Evolutionary conservation across 2,888 invertebrate genomes (phyloP).

Genomic region (Amiota minor): DNA sequence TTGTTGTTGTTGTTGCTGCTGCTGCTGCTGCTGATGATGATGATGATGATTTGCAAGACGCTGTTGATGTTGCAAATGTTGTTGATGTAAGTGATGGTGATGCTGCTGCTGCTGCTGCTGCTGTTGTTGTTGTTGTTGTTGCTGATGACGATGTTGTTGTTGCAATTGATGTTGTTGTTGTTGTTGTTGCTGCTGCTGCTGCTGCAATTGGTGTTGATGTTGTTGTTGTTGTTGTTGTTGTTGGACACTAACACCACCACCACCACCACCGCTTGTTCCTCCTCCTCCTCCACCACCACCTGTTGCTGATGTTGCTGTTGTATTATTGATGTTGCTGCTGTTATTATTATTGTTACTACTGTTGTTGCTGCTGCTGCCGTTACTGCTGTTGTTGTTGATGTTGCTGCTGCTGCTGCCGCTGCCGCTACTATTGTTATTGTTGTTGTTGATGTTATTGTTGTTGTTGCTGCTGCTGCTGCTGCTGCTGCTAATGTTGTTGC

Average conservation of each 20-base stretch:
- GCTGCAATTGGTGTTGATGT: slow-evolving; percentile 53
- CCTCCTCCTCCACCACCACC: no score
- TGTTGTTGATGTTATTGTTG: slow-evolving; percentile 55
- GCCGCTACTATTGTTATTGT: slow-evolving; percentile 44
- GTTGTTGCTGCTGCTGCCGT: slow-evolving; percentile 36
- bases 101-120: slow-evolving; percentile 51
- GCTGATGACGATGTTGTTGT: slow-evolving; percentile 43
- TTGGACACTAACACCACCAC: slow-evolving; percentile 32
- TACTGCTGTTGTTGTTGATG: slow-evolving; percentile 44
- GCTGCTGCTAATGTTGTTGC: slow-evolving; percentile 58
- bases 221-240: slow-evolving; percentile 53
- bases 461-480: slow-evolving; percentile 63
- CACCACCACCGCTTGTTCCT: slow-evolving; percentile 47
- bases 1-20: slow-evolving; percentile 47
- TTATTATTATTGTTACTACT: slow-evolving; percentile 49
- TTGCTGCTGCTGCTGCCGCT: slow-evolving; percentile 41
- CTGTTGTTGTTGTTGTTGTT: slow-evolving; percentile 41
- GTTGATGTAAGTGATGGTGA: slow-evolving; percentile 43
- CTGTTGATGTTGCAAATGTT: slow-evolving; percentile 40
- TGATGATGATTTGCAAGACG: slow-evolving; percentile 37
- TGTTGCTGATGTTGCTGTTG: slow-evolving; percentile 40
- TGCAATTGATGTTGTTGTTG: slow-evolving; percentile 46
- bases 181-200: slow-evolving; percentile 50
- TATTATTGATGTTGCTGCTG: slow-evolving; percentile 46
- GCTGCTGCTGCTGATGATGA: slow-evolving; percentile 48